Evolutionary conservation across 1,140 invertebrate species (phyloP).

Genomic region (Sinonovacula constricta): DNA sequence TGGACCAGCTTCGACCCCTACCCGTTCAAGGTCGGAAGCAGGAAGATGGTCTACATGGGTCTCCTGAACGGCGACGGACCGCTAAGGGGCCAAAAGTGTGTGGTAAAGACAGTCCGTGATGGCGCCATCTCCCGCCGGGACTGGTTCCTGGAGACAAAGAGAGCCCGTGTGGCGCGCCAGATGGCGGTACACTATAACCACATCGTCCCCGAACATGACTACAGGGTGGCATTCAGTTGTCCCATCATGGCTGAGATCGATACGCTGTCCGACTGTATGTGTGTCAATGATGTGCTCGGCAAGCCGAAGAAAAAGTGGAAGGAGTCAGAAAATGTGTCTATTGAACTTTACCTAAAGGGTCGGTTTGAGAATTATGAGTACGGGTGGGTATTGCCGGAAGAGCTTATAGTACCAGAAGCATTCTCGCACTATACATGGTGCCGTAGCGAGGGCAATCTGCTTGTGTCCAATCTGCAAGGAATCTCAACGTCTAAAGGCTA

Average conservation of each 20-base stretch:
- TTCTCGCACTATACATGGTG: constrained; percentile 51
- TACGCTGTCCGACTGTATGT: constrained; percentile 47
- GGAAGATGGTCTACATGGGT: constrained; percentile 48
- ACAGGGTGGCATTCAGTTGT: constrained; percentile 25
- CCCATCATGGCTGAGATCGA: constrained; percentile 53
- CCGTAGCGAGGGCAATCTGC: constrained; percentile 33
- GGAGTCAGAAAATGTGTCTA: constrained; percentile 46
- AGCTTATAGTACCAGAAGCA: constrained; percentile 23
- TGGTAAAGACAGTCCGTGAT: constrained; percentile 42
- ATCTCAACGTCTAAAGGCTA: constrained; percentile 16
- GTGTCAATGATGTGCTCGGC: constrained; percentile 44
- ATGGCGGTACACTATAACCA: constrained; percentile 33
- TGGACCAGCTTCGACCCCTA: constrained; percentile 55
- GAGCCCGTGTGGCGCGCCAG: constrained; percentile 10
- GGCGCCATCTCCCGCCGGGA: constrained; percentile 22
- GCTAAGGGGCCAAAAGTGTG: constrained; percentile 44
- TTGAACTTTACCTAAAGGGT: constrained; percentile 48
- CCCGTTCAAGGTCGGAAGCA: constrained; percentile 43
- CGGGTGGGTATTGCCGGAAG: constrained; percentile 13
- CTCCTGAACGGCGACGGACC: constrained; percentile 50
- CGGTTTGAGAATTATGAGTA: constrained; percentile 46
- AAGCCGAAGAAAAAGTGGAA: constrained; percentile 44
- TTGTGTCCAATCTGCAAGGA: constrained; percentile 47
- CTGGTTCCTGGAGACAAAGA: constrained; percentile 10
- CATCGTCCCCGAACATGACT: not conserved